Evolutionary conservation across 2,888 invertebrate genomes (phyloP).

Genomic region (Nemurella pictetii): DNA sequence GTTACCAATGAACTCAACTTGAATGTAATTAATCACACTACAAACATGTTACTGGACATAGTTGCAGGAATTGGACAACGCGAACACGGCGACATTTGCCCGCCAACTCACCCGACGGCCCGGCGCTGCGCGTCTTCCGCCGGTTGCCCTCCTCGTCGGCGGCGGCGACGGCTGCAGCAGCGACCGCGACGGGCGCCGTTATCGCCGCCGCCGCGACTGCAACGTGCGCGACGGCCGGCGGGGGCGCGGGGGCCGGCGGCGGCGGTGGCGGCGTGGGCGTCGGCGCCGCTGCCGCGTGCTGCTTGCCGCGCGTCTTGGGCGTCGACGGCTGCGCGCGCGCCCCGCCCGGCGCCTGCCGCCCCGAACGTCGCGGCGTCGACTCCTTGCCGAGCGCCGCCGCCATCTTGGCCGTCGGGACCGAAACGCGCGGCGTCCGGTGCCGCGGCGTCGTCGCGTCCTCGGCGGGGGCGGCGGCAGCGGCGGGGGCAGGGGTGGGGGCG

Average conservation of each 20-base stretch:
- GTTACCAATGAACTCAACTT: too few species aligned
- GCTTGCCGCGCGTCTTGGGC: constrained; percentile 17
- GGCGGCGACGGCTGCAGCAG: constrained; percentile 28
- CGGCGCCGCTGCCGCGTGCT: neutral
- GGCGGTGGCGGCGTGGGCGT: neutral
- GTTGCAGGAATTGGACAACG: too few species aligned
- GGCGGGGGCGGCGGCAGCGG: constrained; percentile 21
- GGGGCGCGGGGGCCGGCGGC: neutral
- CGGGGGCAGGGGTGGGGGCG: neutral
- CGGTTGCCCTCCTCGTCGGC: constrained; percentile 44
- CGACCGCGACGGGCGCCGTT: constrained; percentile 15
- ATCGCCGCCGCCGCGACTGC: constrained; percentile 5
- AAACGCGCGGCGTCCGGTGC: neutral
- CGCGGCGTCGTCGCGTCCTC: neutral
- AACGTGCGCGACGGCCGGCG: neutral
- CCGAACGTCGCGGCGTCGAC: constrained; percentile 22
- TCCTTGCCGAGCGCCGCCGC: neutral
- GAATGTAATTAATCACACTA: too few species aligned
- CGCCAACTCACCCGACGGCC: constrained; percentile 36
- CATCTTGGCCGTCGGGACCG: neutral
- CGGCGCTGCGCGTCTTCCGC: constrained; percentile 47
- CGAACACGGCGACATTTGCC: too few species aligned
- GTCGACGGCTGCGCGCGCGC: neutral
- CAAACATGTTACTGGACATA: too few species aligned
- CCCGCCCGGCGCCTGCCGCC: constrained; percentile 15